Percentiles rank a stretch among this genome's conserved stretches.
Evolutionary conservation across 2,888 invertebrate species (phyloP).

Genomic region (Ethmia dodecea): DNA sequence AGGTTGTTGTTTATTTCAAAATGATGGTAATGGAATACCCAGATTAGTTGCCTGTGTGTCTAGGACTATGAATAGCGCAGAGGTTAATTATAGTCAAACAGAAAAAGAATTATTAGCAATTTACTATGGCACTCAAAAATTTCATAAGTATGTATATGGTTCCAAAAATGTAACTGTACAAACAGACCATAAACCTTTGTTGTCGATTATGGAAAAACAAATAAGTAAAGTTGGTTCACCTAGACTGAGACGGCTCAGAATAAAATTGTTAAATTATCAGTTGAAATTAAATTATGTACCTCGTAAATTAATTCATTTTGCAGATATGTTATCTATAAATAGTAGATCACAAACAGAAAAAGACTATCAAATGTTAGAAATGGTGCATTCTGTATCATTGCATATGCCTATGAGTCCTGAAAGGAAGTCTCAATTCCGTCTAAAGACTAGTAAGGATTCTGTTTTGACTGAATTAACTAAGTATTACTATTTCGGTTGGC

Average conservation of each 20-base stretch:
- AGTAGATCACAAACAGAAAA: too few species aligned
- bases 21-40: constrained; percentile 1
- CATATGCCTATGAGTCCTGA: constrained; percentile 14
- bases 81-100: constrained; percentile 10
- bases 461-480: constrained; percentile 4
- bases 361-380: constrained; percentile 11
- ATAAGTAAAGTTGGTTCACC: constrained; percentile 4
- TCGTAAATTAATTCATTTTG: not conserved
- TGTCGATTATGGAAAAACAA: constrained; percentile 1
- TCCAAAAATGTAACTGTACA: constrained; percentile 3
- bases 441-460: constrained; percentile 6
- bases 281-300: constrained; percentile 1
- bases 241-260: not conserved
- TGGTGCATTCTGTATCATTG: constrained; percentile 6
- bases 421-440: constrained; percentile 6
- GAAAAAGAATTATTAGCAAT: constrained; percentile 10
- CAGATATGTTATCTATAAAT: not conserved
- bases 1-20: constrained; percentile 8
- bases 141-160: constrained; percentile 12
- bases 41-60: constrained; percentile 8
- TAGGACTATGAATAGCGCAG: constrained; percentile 8
- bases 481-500: constrained; percentile 12
- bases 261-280: constrained; percentile 5
- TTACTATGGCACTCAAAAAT: constrained; percentile 5
- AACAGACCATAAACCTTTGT: constrained; percentile 4